A percentile compares a stretch with the other conserved stretches of the same genome.
These are phyloP conservation scores for Laticauda laticaudata DNA, from an alignment of 2,113 vertebrate genomes.

Conservation along the genomic window DNA sequence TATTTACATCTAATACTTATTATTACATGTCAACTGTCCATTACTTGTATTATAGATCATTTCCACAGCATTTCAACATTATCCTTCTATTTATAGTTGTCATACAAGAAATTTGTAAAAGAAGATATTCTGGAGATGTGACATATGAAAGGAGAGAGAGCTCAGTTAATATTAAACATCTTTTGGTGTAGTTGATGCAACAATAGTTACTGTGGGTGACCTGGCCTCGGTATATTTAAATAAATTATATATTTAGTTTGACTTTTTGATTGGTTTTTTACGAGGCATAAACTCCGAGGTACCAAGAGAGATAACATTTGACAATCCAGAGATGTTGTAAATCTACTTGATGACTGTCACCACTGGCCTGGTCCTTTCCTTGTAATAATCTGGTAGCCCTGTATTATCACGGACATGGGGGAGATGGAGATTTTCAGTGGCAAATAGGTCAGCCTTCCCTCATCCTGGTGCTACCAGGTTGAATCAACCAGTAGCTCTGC, in stretches of 20 bases:
- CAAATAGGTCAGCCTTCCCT: neutral
- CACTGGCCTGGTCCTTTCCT: neutral
- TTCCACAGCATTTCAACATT: neutral
- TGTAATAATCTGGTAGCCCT: neutral
- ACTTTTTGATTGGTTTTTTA: no score
- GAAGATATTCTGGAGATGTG: neutral
- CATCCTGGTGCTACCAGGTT: neutral
- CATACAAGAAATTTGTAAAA: neutral
- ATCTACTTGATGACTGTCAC: neutral
- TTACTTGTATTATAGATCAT: neutral
- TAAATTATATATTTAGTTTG: no score
- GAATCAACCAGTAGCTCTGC: neutral
- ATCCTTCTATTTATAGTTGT: neutral
- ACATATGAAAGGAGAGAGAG: neutral
- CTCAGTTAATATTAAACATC: neutral
- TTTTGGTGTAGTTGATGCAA: neutral
- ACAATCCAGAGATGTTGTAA: neutral
- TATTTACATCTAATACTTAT: no score
- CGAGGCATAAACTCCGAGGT: no score
- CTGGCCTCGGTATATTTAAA: no score
- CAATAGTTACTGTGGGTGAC: neutral
- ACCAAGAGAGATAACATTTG: neutral
- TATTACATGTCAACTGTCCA: neutral
- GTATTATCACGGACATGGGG: neutral
- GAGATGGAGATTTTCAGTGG: neutral